Evolutionary conservation across 2,888 invertebrate genomes (phyloP).

Genomic region (Leucoma salicis): DNA sequence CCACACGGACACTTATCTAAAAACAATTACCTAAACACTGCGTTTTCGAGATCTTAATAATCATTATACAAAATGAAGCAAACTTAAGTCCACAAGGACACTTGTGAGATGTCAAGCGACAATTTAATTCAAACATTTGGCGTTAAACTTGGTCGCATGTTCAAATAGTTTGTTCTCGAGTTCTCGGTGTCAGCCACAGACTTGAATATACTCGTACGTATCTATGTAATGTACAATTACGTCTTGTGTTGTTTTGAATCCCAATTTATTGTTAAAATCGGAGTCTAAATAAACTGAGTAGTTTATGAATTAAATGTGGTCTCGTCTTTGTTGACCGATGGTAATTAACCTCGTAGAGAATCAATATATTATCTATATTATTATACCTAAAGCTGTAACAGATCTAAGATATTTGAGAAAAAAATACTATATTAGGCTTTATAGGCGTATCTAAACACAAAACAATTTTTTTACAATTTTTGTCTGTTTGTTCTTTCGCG

Average conservation of each 20-base stretch:
- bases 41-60: background rate
- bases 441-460: no score
- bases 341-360: no score
- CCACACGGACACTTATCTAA: no score
- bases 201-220: background rate
- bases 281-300: no score
- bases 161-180: background rate
- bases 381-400: no score
- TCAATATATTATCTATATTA: no score
- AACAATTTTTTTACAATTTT: no score
- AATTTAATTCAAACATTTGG: background rate
- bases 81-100: slow-evolving; percentile 2
- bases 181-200: background rate
- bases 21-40: background rate
- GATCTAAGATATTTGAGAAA: no score
- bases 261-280: background rate
- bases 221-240: background rate
- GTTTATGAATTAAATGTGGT: no score
- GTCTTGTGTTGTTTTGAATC: background rate
- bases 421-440: no score
- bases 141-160: background rate
- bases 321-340: no score
- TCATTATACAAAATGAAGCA: background rate
- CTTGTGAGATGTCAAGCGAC: slow-evolving; percentile 2
- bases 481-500: no score